Conservation (phyloP, 2,113 vertebrate species). For the Bos javanicus region DNA sequence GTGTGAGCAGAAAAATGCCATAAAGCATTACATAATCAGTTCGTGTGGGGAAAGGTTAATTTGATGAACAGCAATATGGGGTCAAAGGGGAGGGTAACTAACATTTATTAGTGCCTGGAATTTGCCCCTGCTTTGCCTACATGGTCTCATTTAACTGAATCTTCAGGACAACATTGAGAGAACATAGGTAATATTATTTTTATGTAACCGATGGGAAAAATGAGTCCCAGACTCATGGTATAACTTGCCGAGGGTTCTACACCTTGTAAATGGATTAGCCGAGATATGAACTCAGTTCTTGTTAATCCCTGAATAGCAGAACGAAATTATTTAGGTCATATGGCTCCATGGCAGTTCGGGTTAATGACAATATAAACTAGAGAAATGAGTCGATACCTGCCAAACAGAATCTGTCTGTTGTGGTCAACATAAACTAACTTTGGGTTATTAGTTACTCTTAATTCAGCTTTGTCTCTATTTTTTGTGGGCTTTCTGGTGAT, state of each 20-base stretch:
- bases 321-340: neutral
- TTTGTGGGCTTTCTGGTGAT: neutral
- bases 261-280: neutral
- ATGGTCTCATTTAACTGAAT: neutral
- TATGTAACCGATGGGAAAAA: neutral
- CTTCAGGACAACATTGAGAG: neutral
- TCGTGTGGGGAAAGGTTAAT: neutral
- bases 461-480: neutral
- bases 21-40: neutral
- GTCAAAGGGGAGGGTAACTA: neutral
- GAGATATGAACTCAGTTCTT: neutral
- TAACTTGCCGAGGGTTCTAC: neutral
- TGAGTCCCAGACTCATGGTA: neutral
- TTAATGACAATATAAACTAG: neutral
- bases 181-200: neutral
- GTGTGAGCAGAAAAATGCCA: neutral
- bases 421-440: neutral
- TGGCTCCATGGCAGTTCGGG: neutral
- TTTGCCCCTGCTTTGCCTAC: neutral
- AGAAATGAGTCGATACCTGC: neutral
- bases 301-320: neutral
- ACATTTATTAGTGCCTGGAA: neutral
- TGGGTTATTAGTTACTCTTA: neutral
- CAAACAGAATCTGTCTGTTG: neutral
- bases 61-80: neutral